Evolutionary conservation across 2,888 invertebrate species (phyloP), one percentile per base, ranked within the genome.

Genomic region (Pristionchus entomophagus): DNA sequence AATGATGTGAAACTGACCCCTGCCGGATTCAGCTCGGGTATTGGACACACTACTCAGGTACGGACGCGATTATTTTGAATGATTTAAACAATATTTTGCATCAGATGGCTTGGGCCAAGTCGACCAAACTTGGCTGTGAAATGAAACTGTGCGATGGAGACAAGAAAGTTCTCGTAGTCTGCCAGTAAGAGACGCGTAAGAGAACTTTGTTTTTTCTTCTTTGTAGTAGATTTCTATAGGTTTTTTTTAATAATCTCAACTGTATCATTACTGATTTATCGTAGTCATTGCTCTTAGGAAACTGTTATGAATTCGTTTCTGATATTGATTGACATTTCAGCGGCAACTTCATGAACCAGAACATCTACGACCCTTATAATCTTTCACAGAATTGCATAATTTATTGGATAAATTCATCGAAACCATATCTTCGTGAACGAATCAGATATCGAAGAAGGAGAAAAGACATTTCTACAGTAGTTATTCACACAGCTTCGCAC

Each of bases 21-120:
- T 12, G 82, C 35, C 0, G 56, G 10, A 19, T 82, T 82, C 59
- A 82, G 29, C 41, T 59, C 82, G 8, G 82, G 82, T 0, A 59
- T 82, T 19, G 82, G 82, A 41, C 82, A 82, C 17, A 59, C 82
- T 59, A 82, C 82, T 6, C 82, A 82, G 59, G 82, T 82, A 12
- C 6, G n/a, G 6, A 6, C 14, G 6, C 14, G 45, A 45, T 10
- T 45, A 45, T 49, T 17, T 12, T 8, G 10, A 49, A 49, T 49
- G 49, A 49, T 12, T n/a, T n/a, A n/a, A n/a, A 17, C 19, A 17
- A 17, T 17, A 17, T n/a, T n/a, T n/a, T n/a, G n/a, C 6, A n/a
- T 14, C 17, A 80, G 78, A 80, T 80, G 78, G 78, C 78, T 4
- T 80, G 78, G 78, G 78, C 78, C 78, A 80, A 49, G 35, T 80